phyloP scores from a whole-genome alignment of 2,113 vertebrate genomes.

The Cariama cristata region DNA sequence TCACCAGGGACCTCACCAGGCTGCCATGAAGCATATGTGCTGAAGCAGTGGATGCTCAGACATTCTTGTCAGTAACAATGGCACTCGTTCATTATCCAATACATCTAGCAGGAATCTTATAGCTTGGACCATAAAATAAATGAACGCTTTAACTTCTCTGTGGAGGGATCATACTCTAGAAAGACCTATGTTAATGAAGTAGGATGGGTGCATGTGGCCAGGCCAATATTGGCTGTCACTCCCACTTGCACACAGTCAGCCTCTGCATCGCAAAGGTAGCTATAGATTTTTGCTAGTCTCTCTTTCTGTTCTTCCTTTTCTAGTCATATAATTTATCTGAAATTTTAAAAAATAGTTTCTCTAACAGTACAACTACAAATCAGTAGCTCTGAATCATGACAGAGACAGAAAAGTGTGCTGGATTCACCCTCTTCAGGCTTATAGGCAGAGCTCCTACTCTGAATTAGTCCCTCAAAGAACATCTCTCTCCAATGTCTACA shows the following conservation, averaged over 20 bases:
- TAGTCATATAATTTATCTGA: background rate
- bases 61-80: background rate
- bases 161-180: background rate
- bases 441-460: background rate
- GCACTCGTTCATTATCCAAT: background rate
- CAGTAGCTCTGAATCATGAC: background rate
- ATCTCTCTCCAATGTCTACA: background rate
- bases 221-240: background rate
- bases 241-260: background rate
- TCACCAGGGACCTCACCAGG: too few species aligned
- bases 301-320: background rate
- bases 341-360: background rate
- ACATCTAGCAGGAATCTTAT: background rate
- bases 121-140: background rate
- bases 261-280: background rate
- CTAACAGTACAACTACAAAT: background rate
- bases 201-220: too few species aligned
- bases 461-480: background rate
- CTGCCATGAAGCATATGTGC: too few species aligned
- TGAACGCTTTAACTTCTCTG: background rate
- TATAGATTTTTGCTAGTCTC: too few species aligned
- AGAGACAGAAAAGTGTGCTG: background rate
- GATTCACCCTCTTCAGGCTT: background rate
- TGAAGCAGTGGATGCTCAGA: background rate
- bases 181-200: background rate